Conservation (phyloP, 1,140 invertebrate species). For the Lepidotrigona ventralis region DNA sequence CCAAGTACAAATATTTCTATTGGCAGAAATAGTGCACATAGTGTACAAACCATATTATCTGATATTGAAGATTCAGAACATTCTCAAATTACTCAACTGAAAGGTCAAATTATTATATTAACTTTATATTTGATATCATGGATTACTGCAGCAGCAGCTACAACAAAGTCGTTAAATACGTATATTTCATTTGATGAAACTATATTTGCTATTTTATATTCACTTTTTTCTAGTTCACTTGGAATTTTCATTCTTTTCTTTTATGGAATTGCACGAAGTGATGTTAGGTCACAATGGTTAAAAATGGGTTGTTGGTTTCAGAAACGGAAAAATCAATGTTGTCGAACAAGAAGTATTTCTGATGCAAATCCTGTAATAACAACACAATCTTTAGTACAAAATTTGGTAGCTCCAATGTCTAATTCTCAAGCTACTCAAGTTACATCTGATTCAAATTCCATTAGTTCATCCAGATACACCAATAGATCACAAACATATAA, state of each 20-base stretch:
- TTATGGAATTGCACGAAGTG: conserved; percentile 90
- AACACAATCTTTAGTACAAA: conserved; percentile 77
- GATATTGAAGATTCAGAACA: conserved; percentile 91
- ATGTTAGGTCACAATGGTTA: conserved; percentile 89
- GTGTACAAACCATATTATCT: conserved; percentile 83
- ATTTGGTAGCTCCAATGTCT: conserved; percentile 66
- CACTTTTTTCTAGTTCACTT: conserved; percentile 85
- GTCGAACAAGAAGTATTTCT: conserved; percentile 84
- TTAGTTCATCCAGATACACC: conserved; percentile 73
- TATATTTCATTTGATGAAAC: conserved; percentile 86
- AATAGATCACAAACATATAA: conserved; percentile 73
- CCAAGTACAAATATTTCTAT: conserved; percentile 80
- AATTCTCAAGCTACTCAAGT: conserved; percentile 76
- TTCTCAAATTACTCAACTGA: conserved; percentile 88
- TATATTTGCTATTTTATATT: conserved; percentile 89
- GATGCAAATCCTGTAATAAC: conserved; percentile 83
- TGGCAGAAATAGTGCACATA: conserved; percentile 83
- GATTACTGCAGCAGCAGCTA: conserved; percentile 86
- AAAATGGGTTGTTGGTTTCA: conserved; percentile 83
- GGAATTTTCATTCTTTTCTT: conserved; percentile 93
- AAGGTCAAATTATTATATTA: conserved; percentile 89
- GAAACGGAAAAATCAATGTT: conserved; percentile 82
- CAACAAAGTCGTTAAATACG: conserved; percentile 83
- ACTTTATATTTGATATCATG: conserved; percentile 89
- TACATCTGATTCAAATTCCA: conserved; percentile 76